Evolutionary conservation across 2,797 vertebrate species (phyloP).

Genomic region (Premnoplex brunnescens): DNA sequence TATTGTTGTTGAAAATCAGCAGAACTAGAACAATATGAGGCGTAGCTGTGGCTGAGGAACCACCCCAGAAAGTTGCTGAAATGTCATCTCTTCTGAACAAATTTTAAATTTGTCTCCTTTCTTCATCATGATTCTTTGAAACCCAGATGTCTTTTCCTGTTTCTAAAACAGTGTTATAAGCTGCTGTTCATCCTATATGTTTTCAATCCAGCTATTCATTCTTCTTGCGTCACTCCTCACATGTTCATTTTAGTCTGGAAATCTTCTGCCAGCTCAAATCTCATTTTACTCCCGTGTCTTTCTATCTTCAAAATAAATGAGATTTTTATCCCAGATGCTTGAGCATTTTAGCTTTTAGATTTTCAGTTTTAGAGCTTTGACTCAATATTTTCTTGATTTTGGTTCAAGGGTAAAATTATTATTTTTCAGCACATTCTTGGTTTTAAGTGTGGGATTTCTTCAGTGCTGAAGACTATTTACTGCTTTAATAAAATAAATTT

Average conservation of each 20-base stretch:
- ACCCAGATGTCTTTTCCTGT: background rate
- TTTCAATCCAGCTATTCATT: background rate
- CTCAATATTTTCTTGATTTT: background rate
- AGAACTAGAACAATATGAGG: background rate
- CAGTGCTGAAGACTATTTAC: background rate
- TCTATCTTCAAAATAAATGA: background rate
- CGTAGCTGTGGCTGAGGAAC: background rate
- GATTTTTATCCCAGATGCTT: background rate
- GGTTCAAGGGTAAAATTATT: background rate
- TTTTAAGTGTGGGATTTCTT: background rate
- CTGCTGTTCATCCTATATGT: background rate
- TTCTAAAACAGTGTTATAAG: background rate
- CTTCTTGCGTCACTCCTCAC: background rate
- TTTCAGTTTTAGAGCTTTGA: background rate
- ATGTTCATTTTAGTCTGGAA: background rate
- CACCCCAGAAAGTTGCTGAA: background rate
- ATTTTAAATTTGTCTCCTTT: background rate
- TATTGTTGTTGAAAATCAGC: background rate
- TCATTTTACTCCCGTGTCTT: background rate
- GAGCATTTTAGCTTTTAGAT: background rate
- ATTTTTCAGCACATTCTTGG: background rate
- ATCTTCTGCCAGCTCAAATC: background rate
- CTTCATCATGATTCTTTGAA: slow-evolving; percentile 1
- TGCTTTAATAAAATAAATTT: background rate
- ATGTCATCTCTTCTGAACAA: background rate